Evolutionary conservation across 1,140 invertebrate genomes (phyloP).

Genomic region (Brachionus paranguensis): DNA sequence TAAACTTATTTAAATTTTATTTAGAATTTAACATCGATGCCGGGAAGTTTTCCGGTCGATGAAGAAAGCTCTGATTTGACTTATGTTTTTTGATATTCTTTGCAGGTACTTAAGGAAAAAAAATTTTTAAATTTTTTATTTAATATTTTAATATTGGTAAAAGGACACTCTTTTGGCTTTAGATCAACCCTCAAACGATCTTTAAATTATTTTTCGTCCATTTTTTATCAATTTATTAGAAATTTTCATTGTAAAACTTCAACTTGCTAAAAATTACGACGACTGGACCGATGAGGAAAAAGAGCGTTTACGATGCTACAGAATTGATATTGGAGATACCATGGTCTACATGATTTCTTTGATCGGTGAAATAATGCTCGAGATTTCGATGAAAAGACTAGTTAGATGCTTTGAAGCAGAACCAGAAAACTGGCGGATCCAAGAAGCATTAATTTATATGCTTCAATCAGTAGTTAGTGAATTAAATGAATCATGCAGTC

Average conservation of each 20-base stretch:
- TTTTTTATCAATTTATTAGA: slow-evolving; percentile 34
- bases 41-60: slow-evolving; percentile 28
- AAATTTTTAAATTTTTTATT: neutral
- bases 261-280: slow-evolving; percentile 10
- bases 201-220: neutral
- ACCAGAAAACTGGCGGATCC: slow-evolving; percentile 18
- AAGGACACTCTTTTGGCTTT: slow-evolving; percentile 33
- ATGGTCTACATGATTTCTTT: slow-evolving; percentile 39
- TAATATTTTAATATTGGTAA: neutral
- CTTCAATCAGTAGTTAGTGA: slow-evolving; percentile 35
- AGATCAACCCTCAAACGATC: neutral
- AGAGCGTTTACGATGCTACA: slow-evolving; percentile 33
- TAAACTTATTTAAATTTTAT: neutral
- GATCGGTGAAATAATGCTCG: slow-evolving; percentile 35
- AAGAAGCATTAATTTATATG: slow-evolving; percentile 32
- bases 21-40: slow-evolving; percentile 37
- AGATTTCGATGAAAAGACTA: slow-evolving; percentile 26
- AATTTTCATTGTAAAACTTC: slow-evolving; percentile 32
- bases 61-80: slow-evolving; percentile 39
- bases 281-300: slow-evolving; percentile 39
- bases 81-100: slow-evolving; percentile 33
- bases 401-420: neutral
- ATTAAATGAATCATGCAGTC: slow-evolving; percentile 39
- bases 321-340: slow-evolving; percentile 37
- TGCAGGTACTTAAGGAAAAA: neutral